These are phyloP conservation scores for Drosophila ironensis DNA, from an alignment of 1,140 invertebrate genomes.

Conservation along the genomic window DNA sequence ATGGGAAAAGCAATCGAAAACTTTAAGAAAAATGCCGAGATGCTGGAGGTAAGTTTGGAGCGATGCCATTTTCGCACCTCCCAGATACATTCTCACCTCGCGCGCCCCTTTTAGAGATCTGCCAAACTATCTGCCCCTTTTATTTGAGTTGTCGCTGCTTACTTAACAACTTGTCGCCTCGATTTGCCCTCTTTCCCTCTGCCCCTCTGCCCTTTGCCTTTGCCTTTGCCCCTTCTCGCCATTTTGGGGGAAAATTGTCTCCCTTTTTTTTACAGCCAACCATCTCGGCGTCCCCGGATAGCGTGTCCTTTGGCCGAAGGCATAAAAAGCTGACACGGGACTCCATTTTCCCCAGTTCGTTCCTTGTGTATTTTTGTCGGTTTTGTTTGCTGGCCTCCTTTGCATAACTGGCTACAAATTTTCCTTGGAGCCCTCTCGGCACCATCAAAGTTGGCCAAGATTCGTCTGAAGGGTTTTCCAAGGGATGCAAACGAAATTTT, in stretches of 20 bases:
- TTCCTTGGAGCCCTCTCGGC: conserved; percentile 15
- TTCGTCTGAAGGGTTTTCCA: conserved; percentile 20
- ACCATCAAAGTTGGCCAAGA: conserved; percentile 27
- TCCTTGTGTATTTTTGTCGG: conserved; percentile 12
- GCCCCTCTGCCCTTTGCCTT: too few relatives aligned
- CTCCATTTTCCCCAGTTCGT: conserved; percentile 12
- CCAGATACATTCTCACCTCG: background rate
- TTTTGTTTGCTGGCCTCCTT: conserved; percentile 58
- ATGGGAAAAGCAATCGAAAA: conserved; percentile 8
- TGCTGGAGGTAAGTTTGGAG: conserved; percentile 18
- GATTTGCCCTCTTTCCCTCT: background rate
- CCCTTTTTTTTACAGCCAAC: background rate
- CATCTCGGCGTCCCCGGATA: background rate
- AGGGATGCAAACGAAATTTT: conserved; percentile 65
- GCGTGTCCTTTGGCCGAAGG: conserved; percentile 62
- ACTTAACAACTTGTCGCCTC: conserved; percentile 78
- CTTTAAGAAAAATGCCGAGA: conserved; percentile 47
- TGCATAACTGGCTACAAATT: conserved; percentile 74
- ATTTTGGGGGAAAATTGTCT: too few relatives aligned
- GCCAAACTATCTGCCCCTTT: conserved; percentile 32
- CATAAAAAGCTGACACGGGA: conserved; percentile 67
- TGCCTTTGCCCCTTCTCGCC: too few relatives aligned
- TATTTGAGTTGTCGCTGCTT: conserved; percentile 77
- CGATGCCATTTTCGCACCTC: conserved; percentile 63
- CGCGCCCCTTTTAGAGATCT: background rate